phyloP scores from a whole-genome alignment of 2,888 invertebrate genomes.

The Gisinianus flammeolus region DNA sequence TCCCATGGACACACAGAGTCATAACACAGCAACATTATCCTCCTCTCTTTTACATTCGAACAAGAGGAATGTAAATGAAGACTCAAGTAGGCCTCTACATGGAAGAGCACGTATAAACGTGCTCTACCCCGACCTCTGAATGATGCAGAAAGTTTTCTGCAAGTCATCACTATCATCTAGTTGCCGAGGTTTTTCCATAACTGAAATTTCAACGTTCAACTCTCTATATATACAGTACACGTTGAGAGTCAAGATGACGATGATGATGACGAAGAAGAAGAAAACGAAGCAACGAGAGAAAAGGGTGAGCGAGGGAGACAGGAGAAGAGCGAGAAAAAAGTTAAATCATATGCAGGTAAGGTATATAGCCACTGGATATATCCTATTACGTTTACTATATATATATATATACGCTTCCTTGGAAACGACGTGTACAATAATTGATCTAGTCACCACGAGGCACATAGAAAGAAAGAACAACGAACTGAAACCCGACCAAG shows the following conservation, averaged over 20 bases:
- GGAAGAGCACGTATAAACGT: slow-evolving; percentile 4
- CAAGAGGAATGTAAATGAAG: slow-evolving; percentile 14
- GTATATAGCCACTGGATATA: background rate
- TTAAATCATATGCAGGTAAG: background rate
- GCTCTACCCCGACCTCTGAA: slow-evolving; percentile 16
- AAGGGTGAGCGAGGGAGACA: background rate
- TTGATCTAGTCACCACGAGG: background rate
- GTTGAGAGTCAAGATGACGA: background rate
- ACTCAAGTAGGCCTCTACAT: slow-evolving; percentile 17
- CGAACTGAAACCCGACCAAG: slow-evolving; percentile 1
- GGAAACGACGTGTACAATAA: slow-evolving; percentile 2
- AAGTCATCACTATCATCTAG: slow-evolving; percentile 13
- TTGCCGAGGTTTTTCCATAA: slow-evolving; percentile 2
- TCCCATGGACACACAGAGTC: background rate
- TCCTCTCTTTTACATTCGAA: background rate
- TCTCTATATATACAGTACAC: background rate
- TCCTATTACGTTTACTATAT: slow-evolving; percentile 4
- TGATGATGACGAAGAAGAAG: background rate
- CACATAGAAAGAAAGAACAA: slow-evolving; percentile 1
- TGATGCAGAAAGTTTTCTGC: slow-evolving; percentile 25
- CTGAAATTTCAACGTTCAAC: slow-evolving; percentile 18
- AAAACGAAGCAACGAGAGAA: background rate
- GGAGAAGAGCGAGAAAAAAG: background rate
- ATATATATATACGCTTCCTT: background rate
- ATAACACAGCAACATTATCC: background rate